These are phyloP conservation scores for Caenorhabditis auriculariae DNA, from an alignment of 2,888 invertebrate species.

Conservation along the genomic window DNA sequence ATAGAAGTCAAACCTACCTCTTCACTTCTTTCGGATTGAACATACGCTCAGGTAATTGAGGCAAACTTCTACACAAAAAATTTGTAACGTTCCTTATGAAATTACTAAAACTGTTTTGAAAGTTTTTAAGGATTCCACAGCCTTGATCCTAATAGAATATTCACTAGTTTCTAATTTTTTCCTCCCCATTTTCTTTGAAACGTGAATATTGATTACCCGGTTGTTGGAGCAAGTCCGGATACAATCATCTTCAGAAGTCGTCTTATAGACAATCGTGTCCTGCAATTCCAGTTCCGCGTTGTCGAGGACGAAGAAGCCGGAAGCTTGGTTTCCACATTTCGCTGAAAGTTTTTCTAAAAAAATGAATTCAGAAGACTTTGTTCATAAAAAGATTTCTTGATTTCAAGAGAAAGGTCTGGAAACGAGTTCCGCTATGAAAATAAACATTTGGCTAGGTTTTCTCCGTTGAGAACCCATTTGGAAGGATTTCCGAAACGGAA, in stretches of 20 bases:
- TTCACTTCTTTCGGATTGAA: no score
- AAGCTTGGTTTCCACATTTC: constrained; percentile 8
- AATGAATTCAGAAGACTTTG: not conserved
- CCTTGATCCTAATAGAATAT: no score
- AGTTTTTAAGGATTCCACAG: no score
- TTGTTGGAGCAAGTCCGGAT: constrained; percentile 45
- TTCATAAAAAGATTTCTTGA: not conserved
- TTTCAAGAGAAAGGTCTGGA: not conserved
- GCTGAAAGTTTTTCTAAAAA: not conserved
- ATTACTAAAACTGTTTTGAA: no score
- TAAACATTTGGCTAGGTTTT: no score
- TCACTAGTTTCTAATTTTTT: not conserved
- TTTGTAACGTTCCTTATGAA: no score
- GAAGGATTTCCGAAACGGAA: no score
- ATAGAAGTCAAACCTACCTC: no score
- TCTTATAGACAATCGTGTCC: constrained; percentile 40
- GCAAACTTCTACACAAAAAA: no score
- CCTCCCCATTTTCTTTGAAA: not conserved
- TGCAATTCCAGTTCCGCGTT: constrained; percentile 29
- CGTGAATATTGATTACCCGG: constrained; percentile 18
- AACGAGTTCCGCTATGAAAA: no score
- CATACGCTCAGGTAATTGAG: no score
- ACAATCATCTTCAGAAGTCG: constrained; percentile 54
- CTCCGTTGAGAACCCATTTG: no score
- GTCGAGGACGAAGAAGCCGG: constrained; percentile 51